Base-by-base conservation (phyloP, 2,797 vertebrate genomes). In the Menidia menidia region DNA sequence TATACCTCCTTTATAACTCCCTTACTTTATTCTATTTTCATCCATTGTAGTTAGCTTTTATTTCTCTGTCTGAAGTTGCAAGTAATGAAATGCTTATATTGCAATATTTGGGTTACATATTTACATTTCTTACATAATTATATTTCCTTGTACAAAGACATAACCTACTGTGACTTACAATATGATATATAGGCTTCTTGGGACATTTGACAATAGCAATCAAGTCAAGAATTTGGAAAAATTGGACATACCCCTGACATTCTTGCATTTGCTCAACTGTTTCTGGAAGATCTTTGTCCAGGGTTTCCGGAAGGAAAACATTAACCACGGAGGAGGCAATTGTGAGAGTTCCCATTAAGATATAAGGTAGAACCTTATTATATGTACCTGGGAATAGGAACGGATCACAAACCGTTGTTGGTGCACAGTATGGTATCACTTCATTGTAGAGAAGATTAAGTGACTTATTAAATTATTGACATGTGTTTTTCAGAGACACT, bases 331-430 rank as follows among this genome's bases (percentile, higher is more conserved):
- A 96, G 60, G 96, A n/a, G n/a, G n/a, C n/a, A n/a, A n/a, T n/a
- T n/a, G n/a, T n/a, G n/a, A n/a, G n/a, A n/a, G 95, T 96, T 45
- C 97, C 97, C 95, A 99, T 97, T 63, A 99, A 90, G 65, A 97
- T 94, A 81, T 98, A 98, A 63, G 97, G 97, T 56, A 98, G 88
- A 89, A 91, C 94, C 71, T 94, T 94, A 68, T 96, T 94, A n/a
- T 96, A 96, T 35, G 93, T 92, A 64, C 96, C 97, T 98, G 56
- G 5, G 6, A 85, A 59, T 31, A 74, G 56, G 12, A 81, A 59
- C 60, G 0, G 12, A 25, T 25, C n/a, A n/a, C n/a, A n/a, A n/a
- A 25, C 25, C 25, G 1, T 25, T 25, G 25, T 51, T 16, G 30
- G 95, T 57, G 60, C 47, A 47, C 10, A 0, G 31, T 1, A 31